Base-by-base conservation (phyloP, 1,140 invertebrate genomes). In the Maconellicoccus hirsutus region DNA sequence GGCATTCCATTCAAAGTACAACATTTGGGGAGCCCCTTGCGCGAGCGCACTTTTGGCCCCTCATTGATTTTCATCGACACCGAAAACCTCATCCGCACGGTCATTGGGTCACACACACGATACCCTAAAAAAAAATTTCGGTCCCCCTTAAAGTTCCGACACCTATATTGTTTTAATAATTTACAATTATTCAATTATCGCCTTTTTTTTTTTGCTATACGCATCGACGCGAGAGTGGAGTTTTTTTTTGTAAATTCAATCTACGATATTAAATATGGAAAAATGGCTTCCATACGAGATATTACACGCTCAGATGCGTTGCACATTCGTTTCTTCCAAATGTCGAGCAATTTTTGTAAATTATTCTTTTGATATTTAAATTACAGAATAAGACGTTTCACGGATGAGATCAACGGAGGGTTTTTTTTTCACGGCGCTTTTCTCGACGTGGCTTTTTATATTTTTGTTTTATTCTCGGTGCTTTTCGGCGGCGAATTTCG, bases 61-160 rank as follows among this genome's bases (percentile, higher is more conserved):
- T 66, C 61, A 66, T 66, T 66, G 61, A 66, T 66, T 66, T 66
- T 66, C 61, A 66, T 66, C 61, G 61, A 66, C 61, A 66, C 61
- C 61, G 61, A 66, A 66, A 26, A 66, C 21, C 61, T 66, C 61
- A 66, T 66, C 61, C 25, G 61, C 61, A 25, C 61, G 61, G 61
- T 66, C 61, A 66, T 66, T 66, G 61, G 61, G 61, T 66, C 61
- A 66, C 61, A 66, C 61, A 66, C 61, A 66, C 25, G 61, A 66
- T 66, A 66, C 25, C 25, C 25, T 25, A 10, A 66, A 66, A 33
- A 52, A 52, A 52, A 16, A 16, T 52, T 52, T 52, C 42, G n/a
- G 42, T 52, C 42, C 42, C 29, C 42, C 42, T 52, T 52, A 16
- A 52, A 52, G 42, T 52, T 19, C 12, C n/a, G n/a, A 52, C 42